A percentile compares a stretch with the other conserved stretches of the same genome.
phyloP scores from a whole-genome alignment of 92 coral and sea anemone species.

The Zoanthus gigantus region DNA sequence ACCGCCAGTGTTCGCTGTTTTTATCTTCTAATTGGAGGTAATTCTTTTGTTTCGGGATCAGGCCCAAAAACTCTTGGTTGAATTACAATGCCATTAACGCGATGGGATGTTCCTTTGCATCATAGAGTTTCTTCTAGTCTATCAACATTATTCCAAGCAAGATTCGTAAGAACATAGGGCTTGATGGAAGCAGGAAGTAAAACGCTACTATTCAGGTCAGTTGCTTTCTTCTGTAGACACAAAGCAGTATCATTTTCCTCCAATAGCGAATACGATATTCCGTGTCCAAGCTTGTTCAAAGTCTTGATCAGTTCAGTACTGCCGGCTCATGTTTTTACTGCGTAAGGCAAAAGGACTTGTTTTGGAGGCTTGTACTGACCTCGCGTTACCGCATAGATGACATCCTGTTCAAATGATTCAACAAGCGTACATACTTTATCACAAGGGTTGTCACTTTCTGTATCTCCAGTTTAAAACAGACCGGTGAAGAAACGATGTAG shows the following conservation, averaged over 20 bases:
- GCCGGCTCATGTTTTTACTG: constrained; percentile 49
- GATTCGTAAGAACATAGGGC: constrained; percentile 29
- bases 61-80: constrained; percentile 55
- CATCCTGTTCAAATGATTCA: constrained; percentile 45
- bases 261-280: neutral
- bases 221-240: constrained; percentile 49
- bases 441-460: neutral
- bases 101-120: constrained; percentile 54
- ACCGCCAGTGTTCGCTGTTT: constrained; percentile 36
- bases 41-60: constrained; percentile 2
- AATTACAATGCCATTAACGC: constrained; percentile 38
- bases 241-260: constrained; percentile 21
- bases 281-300: constrained; percentile 62
- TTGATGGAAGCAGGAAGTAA: constrained; percentile 35
- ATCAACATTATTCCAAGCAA: constrained; percentile 53
- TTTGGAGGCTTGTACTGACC: constrained; percentile 64
- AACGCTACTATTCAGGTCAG: constrained; percentile 1
- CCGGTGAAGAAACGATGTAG: constrained; percentile 46
- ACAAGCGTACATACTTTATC: constrained; percentile 25
- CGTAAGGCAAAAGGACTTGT: constrained; percentile 47
- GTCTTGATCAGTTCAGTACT: constrained; percentile 46
- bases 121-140: constrained; percentile 36
- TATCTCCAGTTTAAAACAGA: constrained; percentile 37
- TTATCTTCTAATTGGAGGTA: neutral
- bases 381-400: constrained; percentile 36